A percentile compares a stretch with the other conserved stretches of the same genome.
phyloP scores from a whole-genome alignment of 2,113 vertebrate genomes.

The Corythaeola cristata region DNA sequence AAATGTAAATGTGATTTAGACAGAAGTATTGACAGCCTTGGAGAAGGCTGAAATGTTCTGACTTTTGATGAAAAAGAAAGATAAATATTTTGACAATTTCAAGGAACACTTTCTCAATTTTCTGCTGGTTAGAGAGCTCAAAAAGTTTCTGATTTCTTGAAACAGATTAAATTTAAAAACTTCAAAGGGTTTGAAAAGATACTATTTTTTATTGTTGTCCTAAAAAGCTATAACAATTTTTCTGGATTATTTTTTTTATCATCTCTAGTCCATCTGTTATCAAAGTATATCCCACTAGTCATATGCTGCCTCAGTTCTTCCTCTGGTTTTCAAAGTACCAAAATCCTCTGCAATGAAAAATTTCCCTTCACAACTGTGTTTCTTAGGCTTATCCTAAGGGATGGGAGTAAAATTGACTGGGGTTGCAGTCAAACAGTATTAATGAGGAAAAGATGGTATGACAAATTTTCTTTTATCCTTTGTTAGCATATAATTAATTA shows the following conservation, averaged over 20 bases:
- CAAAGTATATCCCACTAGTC: not conserved
- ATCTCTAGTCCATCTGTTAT: not conserved
- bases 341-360: not conserved
- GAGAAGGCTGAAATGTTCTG: slow-evolving; percentile 51
- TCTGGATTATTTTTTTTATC: not conserved
- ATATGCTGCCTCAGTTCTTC: not conserved
- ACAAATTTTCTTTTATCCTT: not conserved
- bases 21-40: slow-evolving; percentile 26
- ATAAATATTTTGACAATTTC: slow-evolving; percentile 59
- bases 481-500: not conserved
- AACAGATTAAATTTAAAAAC: slow-evolving; percentile 38
- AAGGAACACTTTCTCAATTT: slow-evolving; percentile 24
- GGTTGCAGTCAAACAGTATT: not conserved
- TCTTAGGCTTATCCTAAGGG: not conserved
- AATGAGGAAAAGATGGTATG: not conserved
- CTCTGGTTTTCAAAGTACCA: not conserved
- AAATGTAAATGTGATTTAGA: slow-evolving; percentile 44
- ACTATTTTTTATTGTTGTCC: slow-evolving; percentile 12
- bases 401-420: not conserved
- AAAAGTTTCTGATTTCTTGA: slow-evolving; percentile 57
- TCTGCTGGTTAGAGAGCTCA: not conserved
- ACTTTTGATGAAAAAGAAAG: slow-evolving; percentile 38
- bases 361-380: not conserved
- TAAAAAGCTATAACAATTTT: not conserved
- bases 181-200: slow-evolving; percentile 4